These are phyloP conservation scores for Holotrichia oblita DNA, from an alignment of 1,140 invertebrate genomes.

Conservation along the genomic window DNA sequence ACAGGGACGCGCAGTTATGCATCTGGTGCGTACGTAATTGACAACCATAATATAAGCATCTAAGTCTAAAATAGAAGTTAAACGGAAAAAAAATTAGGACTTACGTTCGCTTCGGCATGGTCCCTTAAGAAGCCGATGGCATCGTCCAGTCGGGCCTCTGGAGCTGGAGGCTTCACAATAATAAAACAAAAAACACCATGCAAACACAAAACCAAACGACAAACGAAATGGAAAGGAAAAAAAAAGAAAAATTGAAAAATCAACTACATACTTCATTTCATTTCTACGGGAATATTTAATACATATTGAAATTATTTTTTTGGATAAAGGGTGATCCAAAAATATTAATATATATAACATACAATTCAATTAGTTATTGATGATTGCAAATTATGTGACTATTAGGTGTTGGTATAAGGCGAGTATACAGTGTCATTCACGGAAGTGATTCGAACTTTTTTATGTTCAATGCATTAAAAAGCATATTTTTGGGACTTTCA, in stretches of 20 bases:
- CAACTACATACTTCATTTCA: background rate
- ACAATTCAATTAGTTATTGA: too few species aligned
- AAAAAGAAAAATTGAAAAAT: slow-evolving; percentile 25
- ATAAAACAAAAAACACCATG: slow-evolving; percentile 60
- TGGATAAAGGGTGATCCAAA: background rate
- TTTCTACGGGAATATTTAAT: background rate
- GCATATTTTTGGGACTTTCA: too few species aligned
- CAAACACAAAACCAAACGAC: slow-evolving; percentile 57
- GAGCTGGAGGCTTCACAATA: slow-evolving; percentile 71
- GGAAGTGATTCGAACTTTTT: too few species aligned
- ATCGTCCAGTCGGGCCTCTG: slow-evolving; percentile 86
- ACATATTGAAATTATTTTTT: too few species aligned
- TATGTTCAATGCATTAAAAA: too few species aligned
- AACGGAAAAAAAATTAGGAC: slow-evolving; percentile 55
- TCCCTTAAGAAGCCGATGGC: slow-evolving; percentile 89
- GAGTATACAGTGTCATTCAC: too few species aligned
- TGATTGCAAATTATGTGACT: too few species aligned
- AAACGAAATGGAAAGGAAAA: slow-evolving; percentile 38
- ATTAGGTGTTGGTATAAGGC: too few species aligned
- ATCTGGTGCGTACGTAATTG: slow-evolving; percentile 2
- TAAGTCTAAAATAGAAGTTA: slow-evolving; percentile 42
- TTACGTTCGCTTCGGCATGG: slow-evolving; percentile 79
- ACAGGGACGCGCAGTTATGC: background rate
- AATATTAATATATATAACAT: too few species aligned
- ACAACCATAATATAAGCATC: slow-evolving; percentile 12